Percentiles rank a stretch among this genome's conserved stretches.
Evolutionary conservation across 2,113 vertebrate species (phyloP).

Genomic region (Danionella cerebrum): DNA sequence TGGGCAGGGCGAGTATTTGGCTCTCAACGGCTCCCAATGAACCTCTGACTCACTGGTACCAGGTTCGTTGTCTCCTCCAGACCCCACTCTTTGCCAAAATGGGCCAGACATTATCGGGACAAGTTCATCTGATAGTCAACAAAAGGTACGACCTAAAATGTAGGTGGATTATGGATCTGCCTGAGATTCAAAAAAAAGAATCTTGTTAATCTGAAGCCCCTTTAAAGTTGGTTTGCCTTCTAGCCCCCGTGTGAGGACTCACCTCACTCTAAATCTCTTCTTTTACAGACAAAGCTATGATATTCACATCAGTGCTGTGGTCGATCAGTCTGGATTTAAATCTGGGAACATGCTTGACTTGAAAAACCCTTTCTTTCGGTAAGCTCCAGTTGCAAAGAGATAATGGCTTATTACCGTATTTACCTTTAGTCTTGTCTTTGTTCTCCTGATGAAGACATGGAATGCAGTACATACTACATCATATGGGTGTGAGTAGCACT

Average conservation of each 20-base stretch:
- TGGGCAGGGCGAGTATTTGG: conserved; percentile 66
- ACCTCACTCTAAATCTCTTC: not conserved
- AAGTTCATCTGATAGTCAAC: conserved; percentile 63
- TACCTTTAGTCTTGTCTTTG: too few relatives aligned
- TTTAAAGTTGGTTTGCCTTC: too few relatives aligned
- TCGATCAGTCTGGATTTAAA: conserved; percentile 73
- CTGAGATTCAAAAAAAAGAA: too few relatives aligned
- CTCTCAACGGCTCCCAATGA: conserved; percentile 70
- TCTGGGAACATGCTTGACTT: conserved; percentile 71
- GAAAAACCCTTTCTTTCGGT: conserved; percentile 74
- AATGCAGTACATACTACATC: too few relatives aligned
- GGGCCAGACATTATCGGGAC: conserved; percentile 71
- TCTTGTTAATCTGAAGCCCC: too few relatives aligned
- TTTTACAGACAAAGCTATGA: conserved; percentile 70
- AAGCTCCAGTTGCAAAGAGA: too few relatives aligned
- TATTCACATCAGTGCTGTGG: conserved; percentile 66
- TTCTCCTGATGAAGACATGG: too few relatives aligned
- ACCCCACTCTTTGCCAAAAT: conserved; percentile 70
- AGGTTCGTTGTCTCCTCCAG: conserved; percentile 71
- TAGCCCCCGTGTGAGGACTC: too few relatives aligned
- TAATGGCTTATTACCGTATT: too few relatives aligned
- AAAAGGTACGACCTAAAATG: conserved; percentile 48
- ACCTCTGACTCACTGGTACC: conserved; percentile 73
- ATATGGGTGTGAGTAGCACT: too few relatives aligned
- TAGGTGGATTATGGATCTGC: too few relatives aligned